Base-by-base conservation (phyloP, 2,113 vertebrate species). In the Microtus pennsylvanicus region DNA sequence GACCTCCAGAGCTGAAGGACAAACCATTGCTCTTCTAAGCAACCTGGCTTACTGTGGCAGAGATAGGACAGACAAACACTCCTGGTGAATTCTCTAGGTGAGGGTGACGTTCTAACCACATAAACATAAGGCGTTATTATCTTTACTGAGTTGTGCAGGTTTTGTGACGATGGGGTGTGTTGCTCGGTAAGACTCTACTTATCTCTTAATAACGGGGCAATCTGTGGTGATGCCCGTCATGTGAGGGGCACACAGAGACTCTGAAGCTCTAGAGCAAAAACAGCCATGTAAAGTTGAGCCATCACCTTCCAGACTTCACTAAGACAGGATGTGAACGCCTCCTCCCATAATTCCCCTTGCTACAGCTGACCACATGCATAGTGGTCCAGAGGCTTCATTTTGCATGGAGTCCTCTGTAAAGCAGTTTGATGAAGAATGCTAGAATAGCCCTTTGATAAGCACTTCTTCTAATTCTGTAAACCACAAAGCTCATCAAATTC, bases 391-490 rank as follows among this genome's bases (percentile, higher is more conserved):
- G 75, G 61, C 13, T 93, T 77, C 4, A 33, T 63, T 69, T 83
- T 30, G 42, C 47, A 35, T 14, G 10, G 33, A 14, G 47, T 52
- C 67, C 69, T 78, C 58, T 35, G 58, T 7, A 87, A 78, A 76
- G 38, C 69, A 24, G 63, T 58, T 89, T 75, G 75, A 50, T n/a
- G 55, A 70, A 67, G 35, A 65, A 4, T 6, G 28, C 76, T 47
- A 47, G 22, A 89, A 35, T 0, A 72, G 72, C 22, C 26, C 19
- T 93, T 92, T 85, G 65, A 77, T 94, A 81, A 95, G 85, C 42
- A 96, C 28, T 87, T 76, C 77, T 89, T 82, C 26, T 30, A 87
- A 50, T 67, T 94, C 88, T 74, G 47, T 76, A 95, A 96, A 90
- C 21, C 42, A 95, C 45, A 72, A 83, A 96, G n/a, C 45, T 93